These are phyloP conservation scores for Myrmecophaga tridactyla DNA, from an alignment of 2,113 vertebrate species.

Conservation along the genomic window DNA sequence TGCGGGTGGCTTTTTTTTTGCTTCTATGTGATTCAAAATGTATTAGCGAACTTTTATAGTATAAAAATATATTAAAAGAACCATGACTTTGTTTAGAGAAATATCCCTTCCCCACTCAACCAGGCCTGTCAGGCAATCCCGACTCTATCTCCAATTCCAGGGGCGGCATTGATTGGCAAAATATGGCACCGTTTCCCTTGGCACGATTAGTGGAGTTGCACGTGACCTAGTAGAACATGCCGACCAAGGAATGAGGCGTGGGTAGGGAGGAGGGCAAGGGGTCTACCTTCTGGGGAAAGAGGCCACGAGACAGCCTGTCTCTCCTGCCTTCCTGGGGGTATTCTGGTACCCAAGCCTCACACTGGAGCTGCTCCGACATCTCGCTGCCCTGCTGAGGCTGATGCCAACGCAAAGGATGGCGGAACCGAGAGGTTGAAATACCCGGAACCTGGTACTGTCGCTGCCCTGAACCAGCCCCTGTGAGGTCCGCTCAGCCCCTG, in stretches of 20 bases:
- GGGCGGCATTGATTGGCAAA: too few species aligned
- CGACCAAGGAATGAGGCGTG: background rate
- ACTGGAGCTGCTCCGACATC: background rate
- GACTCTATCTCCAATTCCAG: background rate
- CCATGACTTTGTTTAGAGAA: background rate
- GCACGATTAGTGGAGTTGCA: background rate
- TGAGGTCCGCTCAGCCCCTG: background rate
- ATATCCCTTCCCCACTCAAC: background rate
- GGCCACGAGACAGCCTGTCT: background rate
- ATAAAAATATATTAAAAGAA: background rate
- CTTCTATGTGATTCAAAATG: background rate
- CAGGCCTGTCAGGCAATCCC: background rate
- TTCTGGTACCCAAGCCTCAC: background rate
- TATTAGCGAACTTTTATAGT: background rate
- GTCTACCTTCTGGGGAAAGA: background rate
- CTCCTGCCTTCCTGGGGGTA: background rate
- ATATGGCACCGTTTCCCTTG: background rate
- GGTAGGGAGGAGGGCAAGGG: too few species aligned
- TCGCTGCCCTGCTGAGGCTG: background rate
- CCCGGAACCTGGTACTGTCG: background rate
- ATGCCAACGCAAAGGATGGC: background rate
- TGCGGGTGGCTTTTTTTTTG: background rate
- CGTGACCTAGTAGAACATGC: background rate
- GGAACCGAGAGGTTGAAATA: background rate
- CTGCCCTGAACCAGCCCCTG: too few species aligned